Evolutionary conservation across 1,140 invertebrate genomes (phyloP), one percentile per base, ranked within the genome.

Genomic region (Trichogramma pretiosum): DNA sequence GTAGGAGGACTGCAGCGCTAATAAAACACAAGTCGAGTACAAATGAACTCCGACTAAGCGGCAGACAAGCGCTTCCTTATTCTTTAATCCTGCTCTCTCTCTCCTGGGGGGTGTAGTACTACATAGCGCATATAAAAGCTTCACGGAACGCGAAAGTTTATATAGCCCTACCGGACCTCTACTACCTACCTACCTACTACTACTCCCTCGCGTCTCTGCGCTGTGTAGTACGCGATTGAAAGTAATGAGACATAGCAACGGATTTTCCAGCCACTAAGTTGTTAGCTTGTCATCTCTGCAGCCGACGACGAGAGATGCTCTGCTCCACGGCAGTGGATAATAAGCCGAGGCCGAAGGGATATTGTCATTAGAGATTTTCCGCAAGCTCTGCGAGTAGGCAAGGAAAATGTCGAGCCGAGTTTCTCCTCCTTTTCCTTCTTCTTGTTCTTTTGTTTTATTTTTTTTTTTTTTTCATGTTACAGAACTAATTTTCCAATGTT

Each of bases 41-140:
- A 68, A 71, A 70, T 67, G 64, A 65, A 64, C 61, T 61, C 56
- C 54, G 61, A 55, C 56, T 59, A 56, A 46, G 42, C 54, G 33
- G 28, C n/a, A n/a, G n/a, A n/a, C n/a, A n/a, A n/a, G n/a, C 41
- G 17, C 33, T 55, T 61, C 58, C 63, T 70, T 66, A 68, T 69
- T 72, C 69, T 70, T 69, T 72, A 70, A 72, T 72, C 64, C 63
- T 53, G 47, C 56, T 49, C 56, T 48, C 30, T 37, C n/a, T n/a
- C n/a, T n/a, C n/a, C n/a, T n/a, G n/a, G n/a, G n/a, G n/a, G n/a
- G n/a, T n/a, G n/a, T n/a, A n/a, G n/a, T n/a, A n/a, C n/a, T n/a
- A n/a, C n/a, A n/a, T n/a, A n/a, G n/a, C n/a, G 41, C 56, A 57
- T 57, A 61, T 61, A 57, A 57, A 59, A 59, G 58, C 51, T 55